Conservation (phyloP, 2,113 vertebrate species). For the Butastur rufipennis region DNA sequence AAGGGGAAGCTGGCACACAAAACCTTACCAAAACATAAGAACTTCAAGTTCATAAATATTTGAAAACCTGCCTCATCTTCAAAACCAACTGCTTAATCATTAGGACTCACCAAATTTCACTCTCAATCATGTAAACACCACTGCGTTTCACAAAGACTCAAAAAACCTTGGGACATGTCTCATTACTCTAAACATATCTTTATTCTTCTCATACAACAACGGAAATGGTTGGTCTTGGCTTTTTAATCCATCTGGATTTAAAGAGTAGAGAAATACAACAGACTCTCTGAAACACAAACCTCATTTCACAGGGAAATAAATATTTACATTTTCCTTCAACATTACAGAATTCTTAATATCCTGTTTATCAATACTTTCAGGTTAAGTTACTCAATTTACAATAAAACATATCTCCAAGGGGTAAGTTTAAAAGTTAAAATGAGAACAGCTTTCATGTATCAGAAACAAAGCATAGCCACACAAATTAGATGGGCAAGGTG, state of each 20-base stretch:
- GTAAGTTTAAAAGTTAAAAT: background rate
- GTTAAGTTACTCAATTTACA: background rate
- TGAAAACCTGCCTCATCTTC: background rate
- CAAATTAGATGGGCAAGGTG: background rate
- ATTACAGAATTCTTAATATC: background rate
- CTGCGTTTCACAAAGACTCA: background rate
- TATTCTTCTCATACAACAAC: background rate
- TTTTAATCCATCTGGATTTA: background rate
- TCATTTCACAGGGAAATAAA: background rate
- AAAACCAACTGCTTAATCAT: background rate
- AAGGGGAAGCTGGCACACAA: background rate
- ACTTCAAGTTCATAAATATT: constrained; percentile 6
- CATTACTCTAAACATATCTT: background rate
- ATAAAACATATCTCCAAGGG: background rate
- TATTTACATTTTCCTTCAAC: constrained; percentile 17
- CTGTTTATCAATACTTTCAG: constrained; percentile 21
- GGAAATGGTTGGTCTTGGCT: background rate
- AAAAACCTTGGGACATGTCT: background rate
- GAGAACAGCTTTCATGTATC: background rate
- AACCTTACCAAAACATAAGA: background rate
- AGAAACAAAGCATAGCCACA: background rate
- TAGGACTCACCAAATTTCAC: background rate
- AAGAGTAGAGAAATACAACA: background rate
- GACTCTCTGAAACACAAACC: background rate
- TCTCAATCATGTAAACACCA: background rate